Evolutionary conservation across 1,140 invertebrate genomes (phyloP).

Genomic region (Dendrolimus punctatus): DNA sequence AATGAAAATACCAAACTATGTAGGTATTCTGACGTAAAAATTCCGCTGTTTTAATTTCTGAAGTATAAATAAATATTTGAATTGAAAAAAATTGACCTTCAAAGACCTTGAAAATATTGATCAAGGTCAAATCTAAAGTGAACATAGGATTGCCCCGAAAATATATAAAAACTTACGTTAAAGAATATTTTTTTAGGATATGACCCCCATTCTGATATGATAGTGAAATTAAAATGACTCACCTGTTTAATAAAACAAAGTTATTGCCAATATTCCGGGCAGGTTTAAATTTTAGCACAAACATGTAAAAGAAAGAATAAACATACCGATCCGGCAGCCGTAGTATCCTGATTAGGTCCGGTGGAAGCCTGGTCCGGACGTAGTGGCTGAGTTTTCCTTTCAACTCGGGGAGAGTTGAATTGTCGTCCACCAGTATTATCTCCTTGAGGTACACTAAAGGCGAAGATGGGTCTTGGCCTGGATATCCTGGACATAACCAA

Average conservation of each 20-base stretch:
- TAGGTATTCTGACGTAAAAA: too few relatives aligned
- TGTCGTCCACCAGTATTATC: conserved; percentile 92
- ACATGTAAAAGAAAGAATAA: background rate
- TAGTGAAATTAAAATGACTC: background rate
- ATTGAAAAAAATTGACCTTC: too few relatives aligned
- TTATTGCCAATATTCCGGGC: too few relatives aligned
- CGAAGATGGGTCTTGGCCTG: conserved; percentile 45
- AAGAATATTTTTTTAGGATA: too few relatives aligned
- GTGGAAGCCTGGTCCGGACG: conserved; percentile 77
- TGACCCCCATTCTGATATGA: too few relatives aligned
- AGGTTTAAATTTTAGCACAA: background rate
- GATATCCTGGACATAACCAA: conserved; percentile 36
- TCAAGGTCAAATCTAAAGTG: too few relatives aligned
- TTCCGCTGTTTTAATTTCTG: too few relatives aligned
- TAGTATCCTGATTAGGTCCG: conserved; percentile 81
- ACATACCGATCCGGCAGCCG: conserved; percentile 80
- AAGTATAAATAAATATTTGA: too few relatives aligned
- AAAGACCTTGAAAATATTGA: too few relatives aligned
- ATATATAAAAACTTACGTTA: too few relatives aligned
- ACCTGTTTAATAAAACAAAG: background rate
- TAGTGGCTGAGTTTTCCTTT: conserved; percentile 86
- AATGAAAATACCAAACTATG: too few relatives aligned
- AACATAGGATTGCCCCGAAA: too few relatives aligned
- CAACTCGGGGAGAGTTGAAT: conserved; percentile 84
- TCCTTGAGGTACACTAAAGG: conserved; percentile 75